phyloP scores from a whole-genome alignment of 2,797 vertebrate genomes.

The Pterois miles region DNA sequence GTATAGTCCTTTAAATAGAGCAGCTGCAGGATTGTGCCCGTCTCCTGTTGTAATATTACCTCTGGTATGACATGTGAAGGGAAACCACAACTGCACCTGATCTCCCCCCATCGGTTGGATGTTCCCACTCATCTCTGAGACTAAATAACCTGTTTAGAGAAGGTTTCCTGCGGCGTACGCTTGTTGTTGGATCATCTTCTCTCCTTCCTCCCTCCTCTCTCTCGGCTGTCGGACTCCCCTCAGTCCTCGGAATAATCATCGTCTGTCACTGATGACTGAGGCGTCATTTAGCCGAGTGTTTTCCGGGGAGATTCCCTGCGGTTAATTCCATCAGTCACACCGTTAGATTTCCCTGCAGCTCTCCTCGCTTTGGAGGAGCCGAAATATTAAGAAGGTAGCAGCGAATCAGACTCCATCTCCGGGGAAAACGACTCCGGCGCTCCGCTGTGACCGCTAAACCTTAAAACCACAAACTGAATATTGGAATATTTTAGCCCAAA shows the following conservation, averaged over 20 bases:
- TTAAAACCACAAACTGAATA: conserved; percentile 30
- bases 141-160: not conserved
- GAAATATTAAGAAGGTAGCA: conserved; percentile 49
- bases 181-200: not conserved
- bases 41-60: not conserved
- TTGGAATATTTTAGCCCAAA: conserved; percentile 18
- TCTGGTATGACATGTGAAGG: not conserved
- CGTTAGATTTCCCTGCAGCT: conserved; percentile 54
- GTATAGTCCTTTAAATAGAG: not conserved
- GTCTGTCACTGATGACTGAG: conserved; percentile 70
- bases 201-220: not conserved
- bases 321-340: conserved; percentile 75
- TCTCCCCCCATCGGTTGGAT: not conserved
- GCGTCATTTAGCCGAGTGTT: conserved; percentile 65
- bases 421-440: not conserved
- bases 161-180: not conserved
- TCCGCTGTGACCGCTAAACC: conserved; percentile 48
- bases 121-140: not conserved
- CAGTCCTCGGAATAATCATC: conserved; percentile 50
- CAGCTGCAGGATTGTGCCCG: not conserved
- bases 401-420: conserved; percentile 49
- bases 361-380: conserved; percentile 43
- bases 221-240: conserved; percentile 30
- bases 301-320: conserved; percentile 59
- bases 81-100: not conserved